Evolutionary conservation across 1,140 invertebrate genomes (phyloP), one percentile per base, ranked within the genome.

Genomic region (Drosophila teissieri): DNA sequence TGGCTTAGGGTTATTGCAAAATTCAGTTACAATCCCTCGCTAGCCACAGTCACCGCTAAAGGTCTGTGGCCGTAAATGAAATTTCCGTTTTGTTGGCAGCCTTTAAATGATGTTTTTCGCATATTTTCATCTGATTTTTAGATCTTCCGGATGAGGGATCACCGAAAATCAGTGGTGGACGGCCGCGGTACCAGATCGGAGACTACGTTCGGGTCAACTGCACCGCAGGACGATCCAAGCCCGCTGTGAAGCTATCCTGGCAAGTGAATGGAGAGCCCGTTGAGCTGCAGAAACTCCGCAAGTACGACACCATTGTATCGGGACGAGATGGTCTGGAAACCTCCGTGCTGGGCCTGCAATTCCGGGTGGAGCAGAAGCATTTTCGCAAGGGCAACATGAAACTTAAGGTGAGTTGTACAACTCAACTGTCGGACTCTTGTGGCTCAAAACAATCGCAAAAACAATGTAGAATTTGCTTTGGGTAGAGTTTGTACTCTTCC

Each of bases 221-320:
- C 91, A 95, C 95, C 14, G 95, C 95, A 12, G 93, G 93, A 2
- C 93, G 94, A 65, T 96, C 95, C 31, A 95, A 95, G 76, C 96
- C 96, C 42, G 94, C 95, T 10, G 95, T 95, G n/a, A 93, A 93
- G 42, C 93, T 96, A 31, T 93, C 93, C 17, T 96, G 96, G 96
- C 96, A 94, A 91, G 95, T 96, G 78, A 96, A 96, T 83, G 95
- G 95, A 22, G 94, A 95, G 53, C 93, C 94, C 63, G 95, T 94
- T 14, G 94, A 95, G 31, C 80, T 92, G 44, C 80, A 92, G 37
- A 92, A 93, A 44, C 70, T 95, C 19, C 91, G 92, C n/a, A 90
- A 79, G 36, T 94, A 94, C 44, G 94, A 94, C 10, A 92, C 92
- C 24, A 91, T 93, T n/a, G 92, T 93, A 4, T 92, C 93, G 51